Evolutionary conservation across 2,113 vertebrate genomes (phyloP).

Genomic region (Pelecanus crispus): DNA sequence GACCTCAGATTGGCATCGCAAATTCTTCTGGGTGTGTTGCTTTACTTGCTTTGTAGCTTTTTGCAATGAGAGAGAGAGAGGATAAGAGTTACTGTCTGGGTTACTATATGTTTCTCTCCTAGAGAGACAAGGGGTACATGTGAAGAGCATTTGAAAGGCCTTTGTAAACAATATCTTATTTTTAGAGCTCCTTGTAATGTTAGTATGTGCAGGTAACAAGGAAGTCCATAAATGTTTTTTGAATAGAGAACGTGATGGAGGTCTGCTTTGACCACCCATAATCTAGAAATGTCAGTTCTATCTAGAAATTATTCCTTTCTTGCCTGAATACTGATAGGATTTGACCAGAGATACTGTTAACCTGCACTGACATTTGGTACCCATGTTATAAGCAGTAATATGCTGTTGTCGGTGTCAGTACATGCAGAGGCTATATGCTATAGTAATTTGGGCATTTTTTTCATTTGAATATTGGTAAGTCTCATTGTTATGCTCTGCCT

Average conservation of each 20-base stretch:
- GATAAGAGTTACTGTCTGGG: neutral
- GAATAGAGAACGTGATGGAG: neutral
- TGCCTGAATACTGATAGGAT: neutral
- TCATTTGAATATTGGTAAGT: neutral
- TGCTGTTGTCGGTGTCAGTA: neutral
- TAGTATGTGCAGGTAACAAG: neutral
- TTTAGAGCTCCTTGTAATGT: neutral
- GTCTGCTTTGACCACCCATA: neutral
- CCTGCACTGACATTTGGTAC: neutral
- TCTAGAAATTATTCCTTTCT: neutral
- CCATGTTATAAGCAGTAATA: neutral
- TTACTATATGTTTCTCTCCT: neutral
- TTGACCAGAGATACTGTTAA: neutral
- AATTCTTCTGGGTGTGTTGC: neutral
- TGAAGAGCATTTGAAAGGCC: neutral
- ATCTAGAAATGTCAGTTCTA: neutral
- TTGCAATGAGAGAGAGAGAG: neutral
- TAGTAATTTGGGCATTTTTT: neutral
- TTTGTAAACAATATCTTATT: neutral
- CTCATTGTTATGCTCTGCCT: neutral
- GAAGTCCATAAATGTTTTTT: neutral
- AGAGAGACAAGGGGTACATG: neutral
- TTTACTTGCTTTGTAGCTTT: neutral
- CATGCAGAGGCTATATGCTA: neutral
- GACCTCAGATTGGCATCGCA: neutral